Base-by-base conservation (phyloP, 2,113 vertebrate genomes). In the Lampris megalopsis region DNA sequence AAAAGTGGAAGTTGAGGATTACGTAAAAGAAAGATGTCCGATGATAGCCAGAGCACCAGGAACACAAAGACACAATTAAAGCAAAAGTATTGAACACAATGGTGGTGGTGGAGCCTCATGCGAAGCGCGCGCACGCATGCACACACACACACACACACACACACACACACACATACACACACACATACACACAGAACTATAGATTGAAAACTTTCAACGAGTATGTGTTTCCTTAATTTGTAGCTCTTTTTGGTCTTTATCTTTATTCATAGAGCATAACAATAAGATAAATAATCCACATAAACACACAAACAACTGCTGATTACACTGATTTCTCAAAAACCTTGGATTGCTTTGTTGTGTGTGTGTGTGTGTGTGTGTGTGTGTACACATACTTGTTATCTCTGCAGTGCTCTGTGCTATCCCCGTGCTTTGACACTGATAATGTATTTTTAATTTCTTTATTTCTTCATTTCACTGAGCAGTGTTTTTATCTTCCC, bases 251-350 rank as follows among this genome's bases (percentile, higher is more conserved):
- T 65, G 53, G 60, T 64, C 71, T 63, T 24, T 61, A 80, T 81
- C 57, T 74, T 68, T 60, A 65, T 40, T 81, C 42, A 73, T 53
- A 63, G 72, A 83, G 66, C 4, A 58, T 60, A 86, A 87, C 8
- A 80, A 78, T 74, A 60, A 81, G 58, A 88, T 78, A 87, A 80
- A 78, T 63, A 73, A 71, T 75, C 69, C 62, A 50, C 42, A 24
- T 24, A 24, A 56, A 90, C 59, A 53, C 91, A 91, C 81, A 88
- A 87, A 85, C 75, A 85, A 75, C 45, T 78, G 62, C 69, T 92
- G 91, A 91, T 90, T 88, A 63, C 71, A 68, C 62, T 73, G 50
- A 79, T 87, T 79, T 77, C 47, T 13, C 5, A 68, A 54, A 68
- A 84, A 76, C 71, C 75, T 70, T 74, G 77, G 8, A 49, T 24